These are phyloP conservation scores for Mimumesa dahlbomi DNA, from an alignment of 2,888 invertebrate genomes.

Conservation along the genomic window DNA sequence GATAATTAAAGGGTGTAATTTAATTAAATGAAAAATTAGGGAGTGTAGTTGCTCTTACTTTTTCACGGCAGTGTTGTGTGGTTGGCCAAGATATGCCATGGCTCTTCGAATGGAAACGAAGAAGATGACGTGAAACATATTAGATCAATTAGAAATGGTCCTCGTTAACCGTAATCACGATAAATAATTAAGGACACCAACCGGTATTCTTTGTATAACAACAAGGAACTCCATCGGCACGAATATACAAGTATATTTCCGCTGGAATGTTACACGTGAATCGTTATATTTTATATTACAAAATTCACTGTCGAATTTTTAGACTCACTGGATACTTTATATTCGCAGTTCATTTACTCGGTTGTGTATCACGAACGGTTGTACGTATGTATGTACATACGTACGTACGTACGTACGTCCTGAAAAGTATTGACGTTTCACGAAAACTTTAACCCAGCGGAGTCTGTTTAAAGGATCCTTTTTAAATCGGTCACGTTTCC, in stretches of 20 bases:
- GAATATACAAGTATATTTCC: neutral
- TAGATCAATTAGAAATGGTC: neutral
- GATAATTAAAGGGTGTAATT: no score
- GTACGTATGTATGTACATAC: no score
- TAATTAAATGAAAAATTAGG: no score
- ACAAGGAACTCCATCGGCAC: constrained; percentile 2
- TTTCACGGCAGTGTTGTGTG: constrained; percentile 10
- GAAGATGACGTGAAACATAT: neutral
- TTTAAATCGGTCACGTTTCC: no score
- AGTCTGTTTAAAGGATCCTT: no score
- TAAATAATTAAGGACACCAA: neutral
- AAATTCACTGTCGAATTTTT: neutral
- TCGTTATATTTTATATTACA: neutral
- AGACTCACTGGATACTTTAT: no score
- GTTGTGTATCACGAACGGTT: no score
- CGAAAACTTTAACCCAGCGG: neutral
- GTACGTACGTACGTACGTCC: no score
- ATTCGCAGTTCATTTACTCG: no score
- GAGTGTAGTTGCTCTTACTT: constrained; percentile 34
- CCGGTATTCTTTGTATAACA: neutral
- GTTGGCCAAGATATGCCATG: constrained; percentile 33
- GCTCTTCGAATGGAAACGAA: constrained; percentile 9
- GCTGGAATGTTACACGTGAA: neutral
- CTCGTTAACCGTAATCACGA: constrained; percentile 3
- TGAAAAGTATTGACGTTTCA: neutral